These are phyloP conservation scores for Yponomeuta sedellus DNA, from an alignment of 2,888 invertebrate genomes.

Conservation along the genomic window DNA sequence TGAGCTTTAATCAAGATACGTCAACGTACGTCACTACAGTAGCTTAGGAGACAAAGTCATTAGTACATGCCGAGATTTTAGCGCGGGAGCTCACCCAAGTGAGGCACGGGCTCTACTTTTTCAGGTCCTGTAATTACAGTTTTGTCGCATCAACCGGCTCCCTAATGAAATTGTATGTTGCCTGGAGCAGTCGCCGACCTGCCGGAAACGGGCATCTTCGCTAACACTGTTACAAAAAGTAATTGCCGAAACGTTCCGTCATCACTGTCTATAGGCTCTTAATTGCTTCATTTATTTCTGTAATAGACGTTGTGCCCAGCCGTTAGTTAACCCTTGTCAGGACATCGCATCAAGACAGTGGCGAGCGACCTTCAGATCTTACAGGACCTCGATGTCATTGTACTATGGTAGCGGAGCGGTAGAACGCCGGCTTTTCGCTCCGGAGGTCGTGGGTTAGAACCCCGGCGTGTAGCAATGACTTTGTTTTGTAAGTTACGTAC, in stretches of 20 bases:
- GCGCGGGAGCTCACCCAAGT: slow-evolving; percentile 29
- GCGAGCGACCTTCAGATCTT: not conserved
- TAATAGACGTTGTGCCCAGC: slow-evolving; percentile 22
- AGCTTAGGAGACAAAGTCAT: too few species aligned
- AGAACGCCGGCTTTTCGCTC: too few species aligned
- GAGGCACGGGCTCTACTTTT: slow-evolving; percentile 26
- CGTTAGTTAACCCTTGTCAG: slow-evolving; percentile 6
- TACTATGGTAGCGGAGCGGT: too few species aligned
- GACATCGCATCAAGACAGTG: not conserved
- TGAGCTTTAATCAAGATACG: too few species aligned
- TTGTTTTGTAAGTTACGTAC: too few species aligned
- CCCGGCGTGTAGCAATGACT: too few species aligned
- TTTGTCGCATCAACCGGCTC: slow-evolving; percentile 37
- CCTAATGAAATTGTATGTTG: slow-evolving; percentile 32
- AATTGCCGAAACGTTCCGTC: slow-evolving; percentile 33
- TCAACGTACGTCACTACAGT: too few species aligned
- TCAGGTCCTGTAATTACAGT: slow-evolving; percentile 34
- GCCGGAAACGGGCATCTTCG: slow-evolving; percentile 27
- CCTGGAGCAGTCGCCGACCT: slow-evolving; percentile 17
- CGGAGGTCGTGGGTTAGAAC: too few species aligned
- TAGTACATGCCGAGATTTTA: too few species aligned
- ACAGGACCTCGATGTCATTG: too few species aligned
- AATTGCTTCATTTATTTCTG: slow-evolving; percentile 28
- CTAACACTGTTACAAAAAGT: slow-evolving; percentile 31
- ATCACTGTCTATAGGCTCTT: slow-evolving; percentile 26